Conservation (phyloP, 2,113 vertebrate genomes). For the Eulacestoma nigropectus region DNA sequence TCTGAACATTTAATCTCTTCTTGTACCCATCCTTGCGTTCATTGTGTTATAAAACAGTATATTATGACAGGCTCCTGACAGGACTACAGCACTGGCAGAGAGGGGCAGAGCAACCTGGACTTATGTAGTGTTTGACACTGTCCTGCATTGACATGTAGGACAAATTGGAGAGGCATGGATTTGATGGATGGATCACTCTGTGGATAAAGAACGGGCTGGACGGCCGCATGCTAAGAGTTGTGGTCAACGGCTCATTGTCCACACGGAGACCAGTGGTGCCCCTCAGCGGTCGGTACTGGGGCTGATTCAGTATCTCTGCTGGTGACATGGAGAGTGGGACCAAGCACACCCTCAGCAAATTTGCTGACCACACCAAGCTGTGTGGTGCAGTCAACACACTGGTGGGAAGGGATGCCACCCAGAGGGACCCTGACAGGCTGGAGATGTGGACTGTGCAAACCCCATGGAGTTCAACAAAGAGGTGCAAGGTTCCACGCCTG, state of each 20-base stretch:
- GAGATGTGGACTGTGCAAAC: background rate
- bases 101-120: background rate
- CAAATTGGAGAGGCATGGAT: background rate
- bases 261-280: background rate
- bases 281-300: background rate
- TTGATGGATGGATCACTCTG: background rate
- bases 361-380: background rate
- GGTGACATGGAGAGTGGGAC: background rate
- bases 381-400: background rate
- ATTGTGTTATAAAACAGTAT: background rate
- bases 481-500: background rate
- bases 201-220: background rate
- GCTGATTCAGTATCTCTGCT: background rate
- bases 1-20: background rate
- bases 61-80: background rate
- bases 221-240: background rate
- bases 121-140: background rate
- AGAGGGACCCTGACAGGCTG: background rate
- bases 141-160: background rate
- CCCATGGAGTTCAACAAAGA: background rate
- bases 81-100: background rate
- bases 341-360: fast-evolving
- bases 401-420: background rate
- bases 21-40: background rate
- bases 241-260: background rate